These are phyloP conservation scores for Bombus huntii DNA, from an alignment of 1,140 invertebrate genomes.

Conservation along the genomic window DNA sequence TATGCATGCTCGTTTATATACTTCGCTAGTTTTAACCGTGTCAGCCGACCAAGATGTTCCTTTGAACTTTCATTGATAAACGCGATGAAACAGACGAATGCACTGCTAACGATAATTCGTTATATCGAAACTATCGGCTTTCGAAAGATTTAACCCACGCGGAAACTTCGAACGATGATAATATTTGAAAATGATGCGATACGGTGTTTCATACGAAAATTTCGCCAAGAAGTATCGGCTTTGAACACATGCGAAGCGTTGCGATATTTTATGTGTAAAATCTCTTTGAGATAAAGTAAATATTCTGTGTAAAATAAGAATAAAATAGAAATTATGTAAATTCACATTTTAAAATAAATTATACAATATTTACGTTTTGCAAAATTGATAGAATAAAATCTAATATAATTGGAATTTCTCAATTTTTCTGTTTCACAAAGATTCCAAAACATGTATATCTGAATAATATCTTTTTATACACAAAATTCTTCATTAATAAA, in stretches of 20 bases:
- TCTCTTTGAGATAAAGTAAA: background rate
- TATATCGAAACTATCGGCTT: background rate
- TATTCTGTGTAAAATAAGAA: background rate
- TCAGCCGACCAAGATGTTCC: slow-evolving; percentile 20
- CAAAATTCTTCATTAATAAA: background rate
- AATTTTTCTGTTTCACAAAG: too few relatives aligned
- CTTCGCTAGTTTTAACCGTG: background rate
- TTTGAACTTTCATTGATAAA: slow-evolving; percentile 59
- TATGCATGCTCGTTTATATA: too few relatives aligned
- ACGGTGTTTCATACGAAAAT: background rate
- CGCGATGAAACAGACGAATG: background rate
- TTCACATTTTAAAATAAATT: too few relatives aligned
- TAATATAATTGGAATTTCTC: too few relatives aligned
- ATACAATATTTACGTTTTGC: too few relatives aligned
- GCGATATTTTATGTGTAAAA: background rate
- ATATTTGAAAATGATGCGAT: background rate
- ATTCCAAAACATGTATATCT: background rate
- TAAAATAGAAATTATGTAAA: too few relatives aligned
- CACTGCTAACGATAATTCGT: slow-evolving; percentile 47
- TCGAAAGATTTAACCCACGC: background rate
- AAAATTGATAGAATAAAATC: too few relatives aligned
- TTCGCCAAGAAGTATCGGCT: background rate
- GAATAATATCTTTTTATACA: background rate
- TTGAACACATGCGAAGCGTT: background rate
- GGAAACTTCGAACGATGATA: background rate